Evolutionary conservation across 2,113 vertebrate species (phyloP), one percentile per base, ranked within the genome.

Genomic region (Indicator indicator): DNA sequence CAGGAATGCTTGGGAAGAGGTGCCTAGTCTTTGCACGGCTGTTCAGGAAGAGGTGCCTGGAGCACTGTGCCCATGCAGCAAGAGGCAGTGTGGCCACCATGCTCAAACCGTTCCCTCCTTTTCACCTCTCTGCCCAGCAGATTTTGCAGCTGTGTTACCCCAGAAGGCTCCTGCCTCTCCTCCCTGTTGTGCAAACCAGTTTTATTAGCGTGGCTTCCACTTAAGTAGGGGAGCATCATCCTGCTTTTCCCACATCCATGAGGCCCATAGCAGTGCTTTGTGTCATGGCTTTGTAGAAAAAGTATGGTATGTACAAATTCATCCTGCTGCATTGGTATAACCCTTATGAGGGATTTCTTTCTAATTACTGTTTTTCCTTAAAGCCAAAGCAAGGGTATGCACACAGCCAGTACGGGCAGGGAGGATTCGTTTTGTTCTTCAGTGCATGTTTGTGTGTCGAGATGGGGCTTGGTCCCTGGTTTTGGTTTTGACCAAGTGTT

Each of bases 401-500:
- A 12, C 21, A 2, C 10, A 20, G 36, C 36, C 54, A 2, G 32
- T 55, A 30, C 4, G 16, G 52, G 60, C 21, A 36, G 52, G 54
- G 52, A 89, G 60, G 60, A 56, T 77, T 76, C 6, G 20, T 83
- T 93, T 70, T 68, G 14, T 77, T 86, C 54, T 36, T 74, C 83
- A 64, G 28, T 7, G 30, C 50, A 12, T 1, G 0, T 30, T 44
- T 9, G 26, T 38, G 12, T 1, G 0, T 68, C 0, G 0, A 88
- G 73, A 33, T 0, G 1, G 68, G 1, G 3, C 72, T 88, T 78
- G 76, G 55, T 56, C 59, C 0, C 3, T 44, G 4, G 56, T 48
- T 58, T 60, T 15, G 48, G 48, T 50, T 52, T 52, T 52, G 50
- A 52, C 50, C 23, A 48, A 73, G 59, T 30, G 33, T 58, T 86